Percentiles rank a stretch among this genome's conserved stretches.
These are phyloP conservation scores for Neolamprologus variostigma DNA, from an alignment of 2,113 vertebrate genomes.

Conservation along the genomic window DNA sequence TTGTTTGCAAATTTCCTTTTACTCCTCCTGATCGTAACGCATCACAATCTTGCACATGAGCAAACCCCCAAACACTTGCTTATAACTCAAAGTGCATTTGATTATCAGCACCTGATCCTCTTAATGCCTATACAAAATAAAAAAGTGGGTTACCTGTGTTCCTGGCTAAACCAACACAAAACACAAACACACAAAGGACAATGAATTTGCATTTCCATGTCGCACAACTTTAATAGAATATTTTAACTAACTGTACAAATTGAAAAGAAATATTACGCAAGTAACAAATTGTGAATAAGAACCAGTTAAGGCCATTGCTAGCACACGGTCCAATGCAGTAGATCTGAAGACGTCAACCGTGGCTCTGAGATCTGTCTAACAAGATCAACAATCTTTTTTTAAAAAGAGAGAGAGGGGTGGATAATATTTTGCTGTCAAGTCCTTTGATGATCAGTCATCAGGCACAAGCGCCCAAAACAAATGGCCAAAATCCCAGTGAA, in stretches of 20 bases:
- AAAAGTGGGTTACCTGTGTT: neutral
- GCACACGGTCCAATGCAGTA: constrained; percentile 76
- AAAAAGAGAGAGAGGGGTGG: neutral
- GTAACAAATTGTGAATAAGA: constrained; percentile 82
- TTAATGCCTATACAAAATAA: fast-evolving
- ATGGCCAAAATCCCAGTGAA: constrained; percentile 5
- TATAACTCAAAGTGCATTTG: neutral
- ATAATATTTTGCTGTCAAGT: neutral
- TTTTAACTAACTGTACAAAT: constrained; percentile 96
- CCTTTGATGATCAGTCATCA: neutral
- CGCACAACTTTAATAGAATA: constrained; percentile 98
- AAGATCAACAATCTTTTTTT: constrained; percentile 46
- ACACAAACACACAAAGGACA: neutral
- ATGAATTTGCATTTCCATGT: constrained; percentile 52
- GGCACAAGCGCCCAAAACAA: neutral
- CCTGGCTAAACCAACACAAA: neutral
- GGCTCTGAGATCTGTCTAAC: constrained; percentile 51
- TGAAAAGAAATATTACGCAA: constrained; percentile 87
- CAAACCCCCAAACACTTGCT: neutral
- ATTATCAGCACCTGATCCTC: neutral
- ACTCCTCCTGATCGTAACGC: neutral
- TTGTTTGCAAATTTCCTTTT: neutral
- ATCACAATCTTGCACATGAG: neutral
- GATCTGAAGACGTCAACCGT: constrained; percentile 67
- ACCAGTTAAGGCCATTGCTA: constrained; percentile 86